These are phyloP conservation scores for Malacosoma neustria DNA, from an alignment of 2,888 invertebrate species.

Conservation along the genomic window DNA sequence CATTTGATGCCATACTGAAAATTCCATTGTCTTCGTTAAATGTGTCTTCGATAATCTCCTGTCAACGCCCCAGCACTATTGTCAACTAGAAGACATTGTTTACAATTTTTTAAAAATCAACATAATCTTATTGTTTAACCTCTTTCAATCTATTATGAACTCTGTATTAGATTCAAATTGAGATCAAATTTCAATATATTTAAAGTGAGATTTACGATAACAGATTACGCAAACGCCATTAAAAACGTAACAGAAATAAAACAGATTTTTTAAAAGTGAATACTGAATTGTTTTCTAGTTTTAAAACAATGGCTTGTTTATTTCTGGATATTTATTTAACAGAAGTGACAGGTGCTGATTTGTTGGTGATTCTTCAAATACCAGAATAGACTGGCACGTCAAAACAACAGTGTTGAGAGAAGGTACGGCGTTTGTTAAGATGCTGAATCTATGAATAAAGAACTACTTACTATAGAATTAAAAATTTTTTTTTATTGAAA, in stretches of 20 bases:
- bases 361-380: slow-evolving; percentile 50
- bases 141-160: slow-evolving; percentile 15
- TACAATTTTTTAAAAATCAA: slow-evolving; percentile 15
- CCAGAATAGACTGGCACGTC: slow-evolving; percentile 49
- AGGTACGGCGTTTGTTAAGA: slow-evolving; percentile 41
- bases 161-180: slow-evolving; percentile 14
- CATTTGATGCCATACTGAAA: slow-evolving; percentile 40
- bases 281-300: slow-evolving; percentile 54
- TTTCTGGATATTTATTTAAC: slow-evolving; percentile 42
- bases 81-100: slow-evolving; percentile 50
- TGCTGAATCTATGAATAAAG: too few relatives aligned
- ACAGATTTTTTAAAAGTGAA: slow-evolving; percentile 37
- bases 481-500: too few relatives aligned
- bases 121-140: slow-evolving; percentile 13
- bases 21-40: slow-evolving; percentile 42
- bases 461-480: too few relatives aligned
- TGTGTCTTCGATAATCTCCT: slow-evolving; percentile 46
- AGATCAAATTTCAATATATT: slow-evolving; percentile 11
- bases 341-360: slow-evolving; percentile 64
- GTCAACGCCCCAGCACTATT: slow-evolving; percentile 55
- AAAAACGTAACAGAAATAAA: slow-evolving; percentile 41
- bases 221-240: slow-evolving; percentile 25
- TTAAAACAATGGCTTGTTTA: slow-evolving; percentile 52
- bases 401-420: slow-evolving; percentile 48
- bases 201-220: slow-evolving; percentile 27